Evolutionary conservation across 1,140 invertebrate genomes (phyloP), one percentile per base, ranked within the genome.

Genomic region (Sycobia sp.): DNA sequence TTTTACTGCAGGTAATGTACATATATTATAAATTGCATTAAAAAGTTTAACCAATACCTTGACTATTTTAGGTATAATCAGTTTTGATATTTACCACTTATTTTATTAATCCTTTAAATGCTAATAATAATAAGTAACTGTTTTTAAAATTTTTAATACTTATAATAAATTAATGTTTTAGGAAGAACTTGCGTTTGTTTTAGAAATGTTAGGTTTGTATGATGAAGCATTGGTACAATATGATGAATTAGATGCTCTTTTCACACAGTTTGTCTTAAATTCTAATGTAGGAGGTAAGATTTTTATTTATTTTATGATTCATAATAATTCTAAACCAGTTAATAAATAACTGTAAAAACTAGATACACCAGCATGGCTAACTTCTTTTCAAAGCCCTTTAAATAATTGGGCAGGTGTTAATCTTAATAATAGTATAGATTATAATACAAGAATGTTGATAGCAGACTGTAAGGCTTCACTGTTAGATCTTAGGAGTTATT

Each of bases 211-310:
- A 63, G 94, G 93, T 60, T 82, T 98, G 49, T 89, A 92, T 78
- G 95, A 97, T 71, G 96, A 98, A 83, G 94, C 96, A 23, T 81
- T 99, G 62, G 91, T 98, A 47, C 96, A 98, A 73, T 98, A 98
- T 82, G 96, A 99, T 83, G 96, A 98, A 84, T 82, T 98, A 69
- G 96, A 98, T 85, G 96, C 96, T 55, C 85, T 98, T 50, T 98
- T 98, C 80, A 95, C 95, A 11, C 95, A 98, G 83, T 97, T 97
- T 84, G 89, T 98, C 38, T 87, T 96, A 59, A 97, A 97, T 83
- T 93, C 93, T 44, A 90, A 91, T 76, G 85, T 92, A 66, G 91
- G 91, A 73, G 88, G 89, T 90, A 79, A 75, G 71, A 22, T 38
- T 36, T 3, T 27, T 49, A 34, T 53, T 66, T 54, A 54, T 36